Base-by-base conservation (phyloP, 2,797 vertebrate species). In the Gymnothorax reevesii region DNA sequence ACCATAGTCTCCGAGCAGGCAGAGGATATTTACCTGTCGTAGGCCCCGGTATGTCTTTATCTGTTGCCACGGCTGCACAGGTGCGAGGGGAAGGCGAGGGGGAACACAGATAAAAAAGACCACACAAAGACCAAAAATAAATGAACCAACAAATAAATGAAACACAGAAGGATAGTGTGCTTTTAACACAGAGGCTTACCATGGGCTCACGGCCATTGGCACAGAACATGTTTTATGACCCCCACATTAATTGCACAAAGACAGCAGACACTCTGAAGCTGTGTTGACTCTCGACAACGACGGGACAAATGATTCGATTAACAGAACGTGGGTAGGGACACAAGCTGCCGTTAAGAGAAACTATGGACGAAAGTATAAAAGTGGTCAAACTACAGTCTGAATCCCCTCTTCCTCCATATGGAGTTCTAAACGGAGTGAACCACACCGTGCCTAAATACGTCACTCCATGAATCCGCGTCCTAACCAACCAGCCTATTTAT, bases 1-100 rank as follows among this genome's bases (percentile, higher is more conserved):
- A 92, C 90, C 93, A 94, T 91, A 87, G 88, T 93, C 94, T 91
- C 88, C 83, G 85, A 82, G 62, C 88, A 82, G 83, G 87, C 86
- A 88, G 86, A 88, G 87, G 62, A 94, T 96, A 95, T 94, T 97
- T 97, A 97, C 96, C 96, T 97, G 95, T 92, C 77, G 95, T 95
- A 86, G 95, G 93, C 92, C 94, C 94, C 94, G 95, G 95, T 90
- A 95, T 95, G 94, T 96, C 94, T 95, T 95, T 96, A 92, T 94
- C 94, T 95, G 95, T 96, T 95, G 94, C 94, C 96, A 95, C 95
- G 95, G 95, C 96, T 94, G 95, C 93, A 94, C 94, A 92, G 94
- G 90, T 93, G 94, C 93, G 93, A 91, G 93, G 90, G 92, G 90
- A 92, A 95, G 93, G 95, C 86, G 93, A 91, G 91, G 93, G 94